Evolutionary conservation across 2,888 invertebrate genomes (phyloP), one percentile per base, ranked within the genome.

Genomic region (Macropis europaea): DNA sequence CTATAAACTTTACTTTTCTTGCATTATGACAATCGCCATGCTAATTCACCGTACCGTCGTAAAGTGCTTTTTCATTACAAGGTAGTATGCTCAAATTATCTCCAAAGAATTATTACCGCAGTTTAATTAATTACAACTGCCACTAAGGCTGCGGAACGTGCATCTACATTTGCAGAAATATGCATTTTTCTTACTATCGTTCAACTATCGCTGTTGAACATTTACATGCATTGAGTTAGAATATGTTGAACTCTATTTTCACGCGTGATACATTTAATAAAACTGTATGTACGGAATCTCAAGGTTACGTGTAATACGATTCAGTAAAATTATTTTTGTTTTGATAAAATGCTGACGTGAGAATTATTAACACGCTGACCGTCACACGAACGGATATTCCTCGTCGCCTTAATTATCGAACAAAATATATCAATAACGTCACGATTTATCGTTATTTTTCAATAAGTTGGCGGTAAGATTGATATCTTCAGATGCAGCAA

Each of bases 11-110:
- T 45, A 26, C 24, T 26, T 42, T 4, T 9, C 3, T 36, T 47
- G 17, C 13, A 28, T n/a, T 6, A 15, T 22, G 38, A 43, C 28
- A 28, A 45, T 43, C 22, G 30, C 17, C 32, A 24, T 15, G 40
- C n/a, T 40, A 54, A 24, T 22, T 36, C 32, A 53, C 26, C 19
- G 17, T 17, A 32, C 32, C 32, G 42, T 17, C 19, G 17, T 17
- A 32, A 56, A 52, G 30, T 60, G 30, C 40, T 13, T 7, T 24
- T 38, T 24, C 30, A 63, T 56, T 15, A 22, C 45, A 6, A 38
- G 34, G 47, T 56, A 63, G n/a, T n/a, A 63, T 19, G 19, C 7
- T 28, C 9, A 22, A 17, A 48, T 19, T 34, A 42, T 60, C 34
- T 32, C 34, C 26, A 32, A 15, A 24, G 26, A 42, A 43, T 34